These are phyloP conservation scores for Diplodus puntazzo DNA, from an alignment of 2,797 vertebrate genomes.

Conservation along the genomic window DNA sequence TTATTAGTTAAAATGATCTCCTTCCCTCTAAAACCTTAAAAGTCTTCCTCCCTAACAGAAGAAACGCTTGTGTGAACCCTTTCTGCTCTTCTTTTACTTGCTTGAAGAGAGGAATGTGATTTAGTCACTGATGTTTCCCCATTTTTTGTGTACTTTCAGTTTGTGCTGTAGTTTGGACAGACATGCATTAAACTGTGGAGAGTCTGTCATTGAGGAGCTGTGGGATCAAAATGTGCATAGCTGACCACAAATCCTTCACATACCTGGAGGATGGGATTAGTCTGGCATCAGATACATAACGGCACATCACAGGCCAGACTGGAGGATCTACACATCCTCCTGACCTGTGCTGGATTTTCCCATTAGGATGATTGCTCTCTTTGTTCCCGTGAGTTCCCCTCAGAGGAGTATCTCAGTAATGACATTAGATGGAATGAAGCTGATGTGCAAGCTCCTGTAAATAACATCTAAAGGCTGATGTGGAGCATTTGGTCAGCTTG, in stretches of 20 bases:
- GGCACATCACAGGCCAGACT: conserved; percentile 10
- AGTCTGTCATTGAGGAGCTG: conserved; percentile 25
- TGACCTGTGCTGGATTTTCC: conserved; percentile 35
- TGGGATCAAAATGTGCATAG: conserved; percentile 45
- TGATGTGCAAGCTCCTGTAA: conserved; percentile 42
- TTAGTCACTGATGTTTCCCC: background rate
- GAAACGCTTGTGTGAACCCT: background rate
- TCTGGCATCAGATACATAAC: conserved; percentile 17
- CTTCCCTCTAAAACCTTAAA: background rate
- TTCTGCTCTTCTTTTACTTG: background rate
- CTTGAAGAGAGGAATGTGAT: conserved; percentile 1
- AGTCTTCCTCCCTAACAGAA: background rate
- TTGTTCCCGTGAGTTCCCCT: conserved; percentile 18
- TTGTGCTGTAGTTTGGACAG: background rate
- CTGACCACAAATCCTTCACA: conserved; percentile 45
- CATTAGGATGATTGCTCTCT: conserved; percentile 51
- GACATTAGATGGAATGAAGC: conserved; percentile 31
- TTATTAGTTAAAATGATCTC: background rate
- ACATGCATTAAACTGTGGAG: conserved; percentile 6
- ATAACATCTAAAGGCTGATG: conserved; percentile 43
- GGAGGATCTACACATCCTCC: conserved; percentile 21
- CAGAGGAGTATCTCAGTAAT: conserved; percentile 29
- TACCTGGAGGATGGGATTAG: conserved; percentile 51
- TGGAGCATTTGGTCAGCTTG: conserved; percentile 22
- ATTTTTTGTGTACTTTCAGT: conserved; percentile 7